phyloP scores from a whole-genome alignment of 2,113 vertebrate species.

The Perca flavescens region DNA sequence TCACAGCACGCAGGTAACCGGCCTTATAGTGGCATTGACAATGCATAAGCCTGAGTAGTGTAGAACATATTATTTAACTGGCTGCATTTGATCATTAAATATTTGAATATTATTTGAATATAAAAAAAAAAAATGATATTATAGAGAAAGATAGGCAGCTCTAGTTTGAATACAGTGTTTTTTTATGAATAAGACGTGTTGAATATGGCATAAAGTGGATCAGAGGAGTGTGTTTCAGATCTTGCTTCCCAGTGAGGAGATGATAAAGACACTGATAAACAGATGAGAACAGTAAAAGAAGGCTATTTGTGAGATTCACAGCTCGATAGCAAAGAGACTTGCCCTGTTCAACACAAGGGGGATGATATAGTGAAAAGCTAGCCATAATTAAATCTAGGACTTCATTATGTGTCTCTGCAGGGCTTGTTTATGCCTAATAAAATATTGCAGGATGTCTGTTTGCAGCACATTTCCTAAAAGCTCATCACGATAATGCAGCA shows the following conservation, averaged over 20 bases:
- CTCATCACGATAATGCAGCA: conserved; percentile 24
- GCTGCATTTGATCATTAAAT: no score
- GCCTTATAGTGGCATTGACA: no score
- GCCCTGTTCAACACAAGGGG: conserved; percentile 35
- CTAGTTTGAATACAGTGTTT: neutral
- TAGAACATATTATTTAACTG: no score
- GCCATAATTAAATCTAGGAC: conserved; percentile 45
- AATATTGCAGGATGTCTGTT: conserved; percentile 23
- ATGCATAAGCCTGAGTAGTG: no score
- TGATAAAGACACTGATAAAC: conserved; percentile 43
- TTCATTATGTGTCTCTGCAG: conserved; percentile 46
- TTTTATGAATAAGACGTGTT: conserved; percentile 31
- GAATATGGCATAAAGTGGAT: conserved; percentile 32
- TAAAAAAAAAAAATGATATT: no score
- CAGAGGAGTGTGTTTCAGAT: conserved; percentile 23
- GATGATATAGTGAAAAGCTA: conserved; percentile 43
- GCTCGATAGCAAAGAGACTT: conserved; percentile 40
- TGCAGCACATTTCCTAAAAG: conserved; percentile 30
- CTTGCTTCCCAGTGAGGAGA: conserved; percentile 32
- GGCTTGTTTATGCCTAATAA: conserved; percentile 33
- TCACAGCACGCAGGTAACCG: no score
- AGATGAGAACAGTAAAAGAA: conserved; percentile 23
- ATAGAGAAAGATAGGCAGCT: no score
- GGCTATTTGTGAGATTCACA: conserved; percentile 19
- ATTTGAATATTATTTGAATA: no score